Evolutionary conservation across 92 coral and sea anemone genomes (phyloP).

Genomic region (Epizoanthus rinbou): DNA sequence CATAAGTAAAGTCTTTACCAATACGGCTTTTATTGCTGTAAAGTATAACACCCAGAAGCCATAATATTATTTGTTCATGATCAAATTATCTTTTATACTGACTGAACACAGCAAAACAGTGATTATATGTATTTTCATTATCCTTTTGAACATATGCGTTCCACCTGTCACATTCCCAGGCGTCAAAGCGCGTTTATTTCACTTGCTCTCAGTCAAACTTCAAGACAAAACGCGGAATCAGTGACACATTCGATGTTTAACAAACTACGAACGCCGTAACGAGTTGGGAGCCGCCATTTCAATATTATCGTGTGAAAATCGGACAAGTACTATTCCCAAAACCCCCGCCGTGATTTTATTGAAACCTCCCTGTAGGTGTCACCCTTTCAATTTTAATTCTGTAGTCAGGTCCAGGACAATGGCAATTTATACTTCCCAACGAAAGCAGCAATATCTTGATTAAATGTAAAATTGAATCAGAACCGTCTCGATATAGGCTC

Average conservation of each 20-base stretch:
- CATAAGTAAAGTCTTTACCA: slow-evolving; percentile 50
- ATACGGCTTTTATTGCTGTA: slow-evolving; percentile 51
- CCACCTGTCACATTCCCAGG: slow-evolving; percentile 91
- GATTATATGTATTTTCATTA: slow-evolving; percentile 66
- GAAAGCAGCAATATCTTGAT: slow-evolving; percentile 35
- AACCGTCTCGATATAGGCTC: slow-evolving; percentile 27
- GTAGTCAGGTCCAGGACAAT: slow-evolving; percentile 24
- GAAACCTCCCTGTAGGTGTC: slow-evolving; percentile 28
- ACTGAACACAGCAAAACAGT: slow-evolving; percentile 88
- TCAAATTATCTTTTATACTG: slow-evolving; percentile 78
- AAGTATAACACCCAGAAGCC: slow-evolving; percentile 53
- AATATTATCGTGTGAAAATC: slow-evolving; percentile 41
- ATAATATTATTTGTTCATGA: slow-evolving; percentile 73
- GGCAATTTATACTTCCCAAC: slow-evolving; percentile 34
- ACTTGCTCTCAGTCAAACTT: slow-evolving; percentile 39
- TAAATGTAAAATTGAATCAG: slow-evolving; percentile 25
- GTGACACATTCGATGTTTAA: slow-evolving; percentile 15
- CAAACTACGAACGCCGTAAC: slow-evolving; percentile 17
- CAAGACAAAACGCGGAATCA: slow-evolving; percentile 35
- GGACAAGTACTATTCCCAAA: slow-evolving; percentile 23
- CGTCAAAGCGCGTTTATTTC: slow-evolving; percentile 34
- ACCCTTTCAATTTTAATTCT: slow-evolving; percentile 35
- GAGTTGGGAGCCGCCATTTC: slow-evolving; percentile 16
- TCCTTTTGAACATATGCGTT: slow-evolving; percentile 70
- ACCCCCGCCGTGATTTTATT: slow-evolving; percentile 35